phyloP scores from a whole-genome alignment of 2,113 vertebrate genomes.

The Gyps fulvus region DNA sequence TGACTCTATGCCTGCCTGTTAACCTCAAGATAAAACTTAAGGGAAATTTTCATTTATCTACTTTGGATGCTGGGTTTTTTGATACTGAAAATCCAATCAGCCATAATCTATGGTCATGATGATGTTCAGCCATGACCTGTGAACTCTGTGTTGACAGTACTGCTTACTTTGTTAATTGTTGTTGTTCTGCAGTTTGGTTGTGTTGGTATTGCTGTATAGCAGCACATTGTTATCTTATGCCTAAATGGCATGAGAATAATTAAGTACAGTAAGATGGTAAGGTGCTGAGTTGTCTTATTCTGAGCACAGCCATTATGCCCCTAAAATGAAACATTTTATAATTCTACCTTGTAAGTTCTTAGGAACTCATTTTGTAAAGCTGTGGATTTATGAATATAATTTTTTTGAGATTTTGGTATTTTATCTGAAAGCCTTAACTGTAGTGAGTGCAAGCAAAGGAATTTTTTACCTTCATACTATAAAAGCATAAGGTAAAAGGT shows the following conservation, averaged over 20 bases:
- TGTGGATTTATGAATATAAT: background rate
- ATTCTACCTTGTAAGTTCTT: background rate
- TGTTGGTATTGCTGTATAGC: background rate
- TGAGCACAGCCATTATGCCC: background rate
- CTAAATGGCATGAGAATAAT: background rate
- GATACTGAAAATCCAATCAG: background rate
- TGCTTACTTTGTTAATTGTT: fast-evolving
- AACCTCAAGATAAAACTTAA: background rate
- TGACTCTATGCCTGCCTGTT: background rate
- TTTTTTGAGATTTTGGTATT: background rate
- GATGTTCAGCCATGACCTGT: background rate
- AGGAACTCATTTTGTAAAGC: background rate
- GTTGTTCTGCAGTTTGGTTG: background rate
- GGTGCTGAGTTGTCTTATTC: background rate
- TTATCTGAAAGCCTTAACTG: background rate
- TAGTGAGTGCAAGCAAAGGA: background rate
- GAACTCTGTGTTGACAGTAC: background rate
- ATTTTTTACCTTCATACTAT: background rate
- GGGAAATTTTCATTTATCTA: background rate
- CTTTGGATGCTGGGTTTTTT: background rate
- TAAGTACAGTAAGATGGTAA: background rate
- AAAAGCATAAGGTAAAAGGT: background rate
- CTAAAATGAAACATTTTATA: background rate
- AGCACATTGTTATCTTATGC: fast-evolving
- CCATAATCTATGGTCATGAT: background rate